Evolutionary conservation across 1,140 invertebrate genomes (phyloP), one percentile per base, ranked within the genome.

Genomic region (Sarcophaga peregrina): DNA sequence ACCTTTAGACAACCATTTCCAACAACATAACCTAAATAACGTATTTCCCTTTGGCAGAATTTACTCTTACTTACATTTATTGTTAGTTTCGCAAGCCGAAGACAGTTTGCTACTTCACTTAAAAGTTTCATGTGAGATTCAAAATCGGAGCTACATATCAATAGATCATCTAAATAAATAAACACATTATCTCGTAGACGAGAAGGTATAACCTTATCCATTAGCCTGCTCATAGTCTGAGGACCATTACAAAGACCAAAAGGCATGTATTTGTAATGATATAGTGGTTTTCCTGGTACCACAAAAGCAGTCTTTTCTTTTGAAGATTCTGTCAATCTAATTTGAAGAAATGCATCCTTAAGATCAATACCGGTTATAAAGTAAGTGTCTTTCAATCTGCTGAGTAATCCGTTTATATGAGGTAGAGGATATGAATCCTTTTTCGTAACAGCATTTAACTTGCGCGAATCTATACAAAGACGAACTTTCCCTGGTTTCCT

Each of bases 401-500:
- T 85, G 15, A 91, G 76, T 25, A 89, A 90, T n/a, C n/a, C n/a
- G n/a, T n/a, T n/a, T n/a, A n/a, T n/a, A n/a, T 10, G 82, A 2
- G 87, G 86, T 11, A 86, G 52, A n/a, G 83, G 85, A 17, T 84
- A 85, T 0, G 87, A 86, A 83, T 91, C 87, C 25, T 85, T 85
- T 62, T 86, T 87, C 0, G 91, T 90, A 0, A 91, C 76, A 1
- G 86, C 82, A 80, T 91, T 91, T 8, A 91, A 46, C 81, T 86
- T 87, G n/a, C 91, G 76, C 25, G 87, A 87, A 80, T 91, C 90
- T 11, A 91, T 84, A 81, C 89, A 91, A 82, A 91, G 45, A 86
- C 82, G n/a, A 13, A n/a, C n/a, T n/a, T 85, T 83, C 8, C 81
- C 84, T 3, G 83, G 84, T 46, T 83, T 85, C 3, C 48, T 15